Percentiles rank a stretch among this genome's conserved stretches.
These are phyloP conservation scores for Siphlonurus alternatus DNA, from an alignment of 2,888 invertebrate genomes.

Conservation along the genomic window DNA sequence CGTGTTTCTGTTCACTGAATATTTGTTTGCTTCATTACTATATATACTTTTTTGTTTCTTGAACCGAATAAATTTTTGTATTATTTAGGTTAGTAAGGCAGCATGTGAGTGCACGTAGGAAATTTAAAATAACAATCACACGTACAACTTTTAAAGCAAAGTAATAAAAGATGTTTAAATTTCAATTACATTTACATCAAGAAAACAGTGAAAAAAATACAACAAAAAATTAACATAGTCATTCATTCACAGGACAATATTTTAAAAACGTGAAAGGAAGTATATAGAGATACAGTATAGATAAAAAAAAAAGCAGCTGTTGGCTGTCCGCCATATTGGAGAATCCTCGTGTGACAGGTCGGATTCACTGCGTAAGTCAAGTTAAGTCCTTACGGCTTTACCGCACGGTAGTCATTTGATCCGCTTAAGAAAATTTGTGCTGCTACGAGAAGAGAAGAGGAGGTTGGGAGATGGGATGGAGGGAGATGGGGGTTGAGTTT, in stretches of 20 bases:
- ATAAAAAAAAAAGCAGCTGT: neutral
- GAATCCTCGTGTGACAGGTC: slow-evolving; percentile 9
- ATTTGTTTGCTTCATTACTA: too few species aligned
- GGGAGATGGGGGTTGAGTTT: neutral
- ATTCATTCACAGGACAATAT: neutral
- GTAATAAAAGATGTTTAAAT: too few species aligned
- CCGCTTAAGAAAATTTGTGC: slow-evolving; percentile 11
- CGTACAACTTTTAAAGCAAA: too few species aligned
- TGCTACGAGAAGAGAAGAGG: neutral
- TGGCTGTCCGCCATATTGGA: slow-evolving; percentile 2
- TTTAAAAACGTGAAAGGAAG: neutral
- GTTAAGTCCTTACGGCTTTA: slow-evolving; percentile 10
- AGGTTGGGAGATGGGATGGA: neutral
- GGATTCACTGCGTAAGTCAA: slow-evolving; percentile 10
- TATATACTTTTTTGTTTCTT: too few species aligned
- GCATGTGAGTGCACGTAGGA: too few species aligned
- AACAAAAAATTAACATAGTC: neutral
- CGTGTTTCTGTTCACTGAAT: too few species aligned
- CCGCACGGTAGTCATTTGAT: slow-evolving; percentile 10
- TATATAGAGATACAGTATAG: neutral
- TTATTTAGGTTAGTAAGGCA: too few species aligned
- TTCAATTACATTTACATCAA: neutral
- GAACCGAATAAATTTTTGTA: too few species aligned
- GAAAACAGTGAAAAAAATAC: neutral
- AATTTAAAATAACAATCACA: too few species aligned